A percentile compares a stretch with the other conserved stretches of the same genome.
Evolutionary conservation across 1,140 invertebrate genomes (phyloP).

Genomic region (Calephelis virginiensis): DNA sequence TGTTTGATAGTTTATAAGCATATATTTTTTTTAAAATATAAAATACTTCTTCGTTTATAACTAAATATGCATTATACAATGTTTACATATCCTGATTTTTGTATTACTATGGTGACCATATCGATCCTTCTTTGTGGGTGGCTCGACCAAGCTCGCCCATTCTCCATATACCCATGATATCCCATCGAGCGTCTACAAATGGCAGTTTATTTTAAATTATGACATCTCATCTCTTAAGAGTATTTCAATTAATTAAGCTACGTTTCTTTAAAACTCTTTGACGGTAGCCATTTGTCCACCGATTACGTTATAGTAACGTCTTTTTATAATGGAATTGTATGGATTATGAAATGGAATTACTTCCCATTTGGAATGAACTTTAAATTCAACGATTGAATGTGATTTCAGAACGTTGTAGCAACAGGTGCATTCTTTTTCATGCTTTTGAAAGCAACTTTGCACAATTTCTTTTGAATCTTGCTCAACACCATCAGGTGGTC

Average conservation of each 20-base stretch:
- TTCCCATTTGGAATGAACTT: slow-evolving; percentile 9
- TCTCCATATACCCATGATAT: slow-evolving; percentile 19
- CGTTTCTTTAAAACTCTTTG: slow-evolving; percentile 31
- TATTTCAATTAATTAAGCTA: slow-evolving; percentile 62
- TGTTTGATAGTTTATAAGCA: too few relatives aligned
- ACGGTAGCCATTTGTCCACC: slow-evolving; percentile 52
- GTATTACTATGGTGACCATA: too few relatives aligned
- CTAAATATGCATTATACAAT: too few relatives aligned
- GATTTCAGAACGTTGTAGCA: too few relatives aligned
- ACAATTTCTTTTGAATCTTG: too few relatives aligned
- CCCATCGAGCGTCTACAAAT: slow-evolving; percentile 30
- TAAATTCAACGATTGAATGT: not conserved
- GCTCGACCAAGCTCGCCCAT: slow-evolving; percentile 11
- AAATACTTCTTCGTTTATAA: too few relatives aligned
- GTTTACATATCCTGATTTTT: too few relatives aligned
- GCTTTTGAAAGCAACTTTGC: too few relatives aligned
- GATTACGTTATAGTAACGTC: slow-evolving; percentile 27
- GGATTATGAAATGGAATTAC: slow-evolving; percentile 23
- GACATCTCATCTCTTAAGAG: slow-evolving; percentile 51
- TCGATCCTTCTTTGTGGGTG: slow-evolving; percentile 35
- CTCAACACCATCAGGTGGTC: too few relatives aligned
- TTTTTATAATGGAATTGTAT: slow-evolving; percentile 25
- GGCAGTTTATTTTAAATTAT: slow-evolving; percentile 57
- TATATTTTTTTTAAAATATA: too few relatives aligned
- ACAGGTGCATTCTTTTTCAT: too few relatives aligned